phyloP scores from a whole-genome alignment of 2,888 invertebrate genomes.

The Cerastis rubricosa region DNA sequence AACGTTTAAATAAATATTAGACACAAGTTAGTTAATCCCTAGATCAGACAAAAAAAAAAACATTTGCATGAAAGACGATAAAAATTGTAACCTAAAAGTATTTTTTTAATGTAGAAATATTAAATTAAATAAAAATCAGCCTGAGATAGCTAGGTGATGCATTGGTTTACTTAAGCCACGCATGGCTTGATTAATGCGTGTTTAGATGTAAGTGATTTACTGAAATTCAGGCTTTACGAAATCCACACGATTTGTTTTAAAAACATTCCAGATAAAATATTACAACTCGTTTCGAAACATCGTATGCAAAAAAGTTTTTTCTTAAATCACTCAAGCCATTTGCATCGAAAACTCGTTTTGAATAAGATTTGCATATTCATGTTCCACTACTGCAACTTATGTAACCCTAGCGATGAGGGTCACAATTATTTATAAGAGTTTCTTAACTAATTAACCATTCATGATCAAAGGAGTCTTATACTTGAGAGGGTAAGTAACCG shows the following conservation, averaged over 20 bases:
- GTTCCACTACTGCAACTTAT: slow-evolving; percentile 66
- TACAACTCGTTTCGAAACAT: background rate
- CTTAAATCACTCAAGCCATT: slow-evolving; percentile 22
- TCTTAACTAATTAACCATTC: slow-evolving; percentile 65
- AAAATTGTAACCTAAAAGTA: fast-evolving
- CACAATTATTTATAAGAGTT: slow-evolving; percentile 63
- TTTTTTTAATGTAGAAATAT: background rate
- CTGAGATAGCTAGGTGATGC: background rate
- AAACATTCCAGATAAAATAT: background rate
- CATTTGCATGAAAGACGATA: background rate
- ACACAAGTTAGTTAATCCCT: background rate
- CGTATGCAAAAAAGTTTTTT: background rate
- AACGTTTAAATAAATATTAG: background rate
- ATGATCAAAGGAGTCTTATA: slow-evolving; percentile 59
- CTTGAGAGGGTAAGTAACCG: slow-evolving; percentile 46
- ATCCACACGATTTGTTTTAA: background rate
- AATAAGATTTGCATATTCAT: slow-evolving; percentile 77
- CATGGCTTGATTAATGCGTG: slow-evolving; percentile 6
- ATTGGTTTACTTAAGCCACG: slow-evolving; percentile 19
- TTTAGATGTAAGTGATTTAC: background rate
- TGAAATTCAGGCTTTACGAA: background rate
- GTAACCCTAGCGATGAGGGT: slow-evolving; percentile 62
- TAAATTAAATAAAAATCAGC: background rate
- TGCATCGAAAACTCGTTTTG: slow-evolving; percentile 70
- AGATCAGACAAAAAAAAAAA: no score